Conservation (phyloP, 1,140 invertebrate genomes). For the Brachionus asplanchnoidis region DNA sequence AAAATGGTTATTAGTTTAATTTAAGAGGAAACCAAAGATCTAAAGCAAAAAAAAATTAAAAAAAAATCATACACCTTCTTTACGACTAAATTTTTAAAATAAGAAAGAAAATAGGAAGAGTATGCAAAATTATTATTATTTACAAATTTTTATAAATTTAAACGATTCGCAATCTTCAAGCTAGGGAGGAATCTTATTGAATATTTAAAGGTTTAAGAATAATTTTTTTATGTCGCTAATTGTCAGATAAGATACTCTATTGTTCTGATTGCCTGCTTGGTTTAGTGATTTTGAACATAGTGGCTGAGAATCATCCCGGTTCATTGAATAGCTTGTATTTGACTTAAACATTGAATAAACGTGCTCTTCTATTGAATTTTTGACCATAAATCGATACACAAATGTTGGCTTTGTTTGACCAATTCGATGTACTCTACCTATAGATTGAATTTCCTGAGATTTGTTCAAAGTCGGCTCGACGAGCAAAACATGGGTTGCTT, state of each 20-base stretch:
- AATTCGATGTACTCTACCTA: constrained; percentile 72
- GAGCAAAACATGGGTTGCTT: constrained; percentile 72
- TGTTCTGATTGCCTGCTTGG: neutral
- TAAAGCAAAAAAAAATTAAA: neutral
- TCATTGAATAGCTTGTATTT: neutral
- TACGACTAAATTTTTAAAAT: neutral
- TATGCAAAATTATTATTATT: neutral
- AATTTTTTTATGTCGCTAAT: neutral
- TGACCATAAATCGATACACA: constrained; percentile 67
- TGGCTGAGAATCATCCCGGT: neutral
- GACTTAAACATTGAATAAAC: constrained; percentile 57
- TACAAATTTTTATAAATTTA: neutral
- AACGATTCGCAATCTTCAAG: neutral
- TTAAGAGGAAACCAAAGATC: neutral
- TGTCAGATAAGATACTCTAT: neutral
- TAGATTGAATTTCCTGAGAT: constrained; percentile 70
- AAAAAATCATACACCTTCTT: neutral
- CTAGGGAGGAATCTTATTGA: neutral
- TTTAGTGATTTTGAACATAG: neutral
- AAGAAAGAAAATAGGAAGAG: neutral
- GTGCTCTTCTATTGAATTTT: constrained; percentile 67
- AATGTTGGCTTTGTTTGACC: constrained; percentile 68
- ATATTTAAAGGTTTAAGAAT: neutral
- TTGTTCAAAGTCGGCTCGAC: constrained; percentile 71
- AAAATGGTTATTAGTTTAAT: neutral